A percentile compares a stretch with the other conserved stretches of the same genome.
Conservation (phyloP, 2,888 invertebrate genomes). For the Troides helena region DNA sequence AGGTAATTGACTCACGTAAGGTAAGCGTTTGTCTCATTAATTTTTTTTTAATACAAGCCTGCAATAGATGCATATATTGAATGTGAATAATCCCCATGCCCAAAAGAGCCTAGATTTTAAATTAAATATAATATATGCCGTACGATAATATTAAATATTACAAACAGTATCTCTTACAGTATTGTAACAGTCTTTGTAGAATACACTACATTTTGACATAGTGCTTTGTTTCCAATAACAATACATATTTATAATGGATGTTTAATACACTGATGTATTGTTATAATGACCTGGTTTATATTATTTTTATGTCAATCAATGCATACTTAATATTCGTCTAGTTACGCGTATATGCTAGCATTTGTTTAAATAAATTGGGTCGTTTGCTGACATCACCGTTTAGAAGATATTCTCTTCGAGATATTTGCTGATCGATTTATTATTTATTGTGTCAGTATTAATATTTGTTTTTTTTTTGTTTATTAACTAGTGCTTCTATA, state of each 20-base stretch:
- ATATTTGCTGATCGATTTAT: neutral
- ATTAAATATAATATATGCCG: too few species aligned
- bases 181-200: too few species aligned
- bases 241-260: slow-evolving; percentile 22
- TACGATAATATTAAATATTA: too few species aligned
- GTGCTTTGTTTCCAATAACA: slow-evolving; percentile 14
- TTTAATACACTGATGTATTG: slow-evolving; percentile 7
- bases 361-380: slow-evolving; percentile 6
- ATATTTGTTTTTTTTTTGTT: neutral
- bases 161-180: too few species aligned
- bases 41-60: neutral
- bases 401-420: slow-evolving; percentile 7
- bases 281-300: slow-evolving; percentile 12
- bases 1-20: slow-evolving; percentile 43
- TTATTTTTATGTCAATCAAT: slow-evolving; percentile 10
- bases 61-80: neutral
- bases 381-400: slow-evolving; percentile 1
- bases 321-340: slow-evolving; percentile 8
- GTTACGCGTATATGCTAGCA: neutral
- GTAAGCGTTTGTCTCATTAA: neutral
- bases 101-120: too few species aligned
- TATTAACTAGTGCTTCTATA: slow-evolving; percentile 34
- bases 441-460: slow-evolving; percentile 3
- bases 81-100: neutral
- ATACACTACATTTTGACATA: neutral